phyloP scores from a whole-genome alignment of 2,888 invertebrate genomes.

The Syritta pipiens region DNA sequence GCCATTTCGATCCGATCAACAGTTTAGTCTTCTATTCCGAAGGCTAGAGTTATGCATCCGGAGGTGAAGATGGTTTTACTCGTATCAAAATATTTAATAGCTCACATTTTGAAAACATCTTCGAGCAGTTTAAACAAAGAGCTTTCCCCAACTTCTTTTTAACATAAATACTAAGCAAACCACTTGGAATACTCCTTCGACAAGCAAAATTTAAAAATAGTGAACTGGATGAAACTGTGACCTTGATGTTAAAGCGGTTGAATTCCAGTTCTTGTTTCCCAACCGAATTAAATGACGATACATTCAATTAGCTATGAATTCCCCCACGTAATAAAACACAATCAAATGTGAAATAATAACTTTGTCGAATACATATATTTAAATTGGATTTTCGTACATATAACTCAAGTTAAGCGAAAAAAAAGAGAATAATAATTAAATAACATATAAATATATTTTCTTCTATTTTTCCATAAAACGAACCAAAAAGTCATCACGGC shows the following conservation, averaged over 20 bases:
- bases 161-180: slow-evolving; percentile 1
- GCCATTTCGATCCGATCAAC: slow-evolving; percentile 99
- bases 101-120: slow-evolving; percentile 96
- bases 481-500: slow-evolving; percentile 25
- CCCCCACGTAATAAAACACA: slow-evolving; percentile 1
- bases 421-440: slow-evolving; percentile 65
- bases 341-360: slow-evolving; percentile 38
- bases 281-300: too few relatives aligned
- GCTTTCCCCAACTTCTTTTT: slow-evolving; percentile 13
- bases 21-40: slow-evolving; percentile 98
- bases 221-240: too few relatives aligned
- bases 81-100: slow-evolving; percentile 97
- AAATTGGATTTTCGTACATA: slow-evolving; percentile 57
- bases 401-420: slow-evolving; percentile 58
- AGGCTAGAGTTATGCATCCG: slow-evolving; percentile 97
- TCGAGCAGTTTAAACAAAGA: slow-evolving; percentile 83
- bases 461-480: slow-evolving; percentile 57
- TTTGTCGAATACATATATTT: slow-evolving; percentile 65
- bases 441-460: slow-evolving; percentile 67
- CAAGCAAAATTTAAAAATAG: too few relatives aligned
- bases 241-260: too few relatives aligned
- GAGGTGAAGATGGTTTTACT: slow-evolving; percentile 99
- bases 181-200: slow-evolving; percentile 20
- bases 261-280: too few relatives aligned
- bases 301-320: too few relatives aligned